These are phyloP conservation scores for Sebastes nivosus DNA, from an alignment of 2,797 vertebrate species.

Conservation along the genomic window DNA sequence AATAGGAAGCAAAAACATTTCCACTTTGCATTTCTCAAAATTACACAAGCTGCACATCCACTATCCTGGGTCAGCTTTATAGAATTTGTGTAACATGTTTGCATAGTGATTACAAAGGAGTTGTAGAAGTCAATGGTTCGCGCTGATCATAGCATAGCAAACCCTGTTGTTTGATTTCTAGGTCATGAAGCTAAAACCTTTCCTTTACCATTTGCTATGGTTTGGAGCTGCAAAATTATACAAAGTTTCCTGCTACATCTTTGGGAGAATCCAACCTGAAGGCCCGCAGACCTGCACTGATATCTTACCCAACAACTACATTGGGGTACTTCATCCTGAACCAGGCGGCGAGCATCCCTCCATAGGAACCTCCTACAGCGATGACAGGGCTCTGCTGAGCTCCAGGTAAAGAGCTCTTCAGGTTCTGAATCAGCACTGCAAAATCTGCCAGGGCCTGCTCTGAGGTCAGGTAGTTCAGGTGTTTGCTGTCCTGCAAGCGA, in stretches of 20 bases:
- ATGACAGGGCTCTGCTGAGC: slow-evolving; percentile 89
- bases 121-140: not conserved
- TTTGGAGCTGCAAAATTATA: not conserved
- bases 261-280: not conserved
- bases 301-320: slow-evolving; percentile 88
- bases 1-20: slow-evolving; percentile 1
- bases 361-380: slow-evolving; percentile 93
- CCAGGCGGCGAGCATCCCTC: slow-evolving; percentile 97
- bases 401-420: slow-evolving; percentile 82
- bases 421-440: slow-evolving; percentile 85
- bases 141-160: not conserved
- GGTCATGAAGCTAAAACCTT: not conserved
- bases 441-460: slow-evolving; percentile 97
- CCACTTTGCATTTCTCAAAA: not conserved
- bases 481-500: slow-evolving; percentile 87
- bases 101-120: not conserved
- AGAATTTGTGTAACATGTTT: not conserved
- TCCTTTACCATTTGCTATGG: not conserved
- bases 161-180: too few relatives aligned
- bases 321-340: slow-evolving; percentile 98
- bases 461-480: slow-evolving; percentile 93
- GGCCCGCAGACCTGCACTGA: not conserved
- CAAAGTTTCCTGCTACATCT: not conserved
- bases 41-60: slow-evolving; percentile 12
- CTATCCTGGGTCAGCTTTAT: not conserved